Conservation (phyloP, 2,888 invertebrate genomes). For the Esperia sulphurella region DNA sequence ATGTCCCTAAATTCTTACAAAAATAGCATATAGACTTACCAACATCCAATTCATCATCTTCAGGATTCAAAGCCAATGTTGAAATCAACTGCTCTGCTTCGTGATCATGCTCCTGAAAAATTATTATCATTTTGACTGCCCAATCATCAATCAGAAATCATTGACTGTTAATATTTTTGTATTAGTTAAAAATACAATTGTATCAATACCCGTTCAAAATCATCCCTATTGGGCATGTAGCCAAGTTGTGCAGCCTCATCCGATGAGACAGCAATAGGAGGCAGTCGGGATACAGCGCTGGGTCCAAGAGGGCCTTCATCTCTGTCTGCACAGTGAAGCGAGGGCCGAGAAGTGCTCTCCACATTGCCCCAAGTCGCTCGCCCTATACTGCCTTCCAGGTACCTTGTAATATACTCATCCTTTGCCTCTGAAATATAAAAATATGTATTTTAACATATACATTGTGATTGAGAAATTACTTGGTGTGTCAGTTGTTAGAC, state of each 20-base stretch:
- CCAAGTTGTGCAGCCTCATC: conserved; percentile 94
- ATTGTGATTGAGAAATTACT: too few relatives aligned
- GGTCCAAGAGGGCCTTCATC: conserved; percentile 90
- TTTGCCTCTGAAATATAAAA: conserved; percentile 85
- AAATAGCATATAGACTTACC: conserved; percentile 56
- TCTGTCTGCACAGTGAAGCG: conserved; percentile 85
- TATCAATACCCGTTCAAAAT: conserved; percentile 90
- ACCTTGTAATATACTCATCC: conserved; percentile 93
- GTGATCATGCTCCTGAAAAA: conserved; percentile 92
- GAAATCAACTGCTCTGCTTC: conserved; percentile 95
- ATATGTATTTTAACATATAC: too few relatives aligned
- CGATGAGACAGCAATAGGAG: conserved; percentile 87
- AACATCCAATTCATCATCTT: conserved; percentile 94
- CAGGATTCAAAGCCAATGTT: conserved; percentile 88
- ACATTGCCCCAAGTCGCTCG: conserved; percentile 90
- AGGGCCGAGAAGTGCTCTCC: conserved; percentile 84
- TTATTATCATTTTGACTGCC: background rate
- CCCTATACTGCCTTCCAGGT: conserved; percentile 94
- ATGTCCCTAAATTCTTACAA: background rate
- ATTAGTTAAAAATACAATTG: background rate
- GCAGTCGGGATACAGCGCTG: conserved; percentile 82
- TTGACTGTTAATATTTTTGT: background rate
- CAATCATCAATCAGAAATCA: background rate
- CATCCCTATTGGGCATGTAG: conserved; percentile 97
- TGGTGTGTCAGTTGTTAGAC: too few relatives aligned